Base-by-base conservation (phyloP, 2,113 vertebrate species). In the Stictonetta naevosa region DNA sequence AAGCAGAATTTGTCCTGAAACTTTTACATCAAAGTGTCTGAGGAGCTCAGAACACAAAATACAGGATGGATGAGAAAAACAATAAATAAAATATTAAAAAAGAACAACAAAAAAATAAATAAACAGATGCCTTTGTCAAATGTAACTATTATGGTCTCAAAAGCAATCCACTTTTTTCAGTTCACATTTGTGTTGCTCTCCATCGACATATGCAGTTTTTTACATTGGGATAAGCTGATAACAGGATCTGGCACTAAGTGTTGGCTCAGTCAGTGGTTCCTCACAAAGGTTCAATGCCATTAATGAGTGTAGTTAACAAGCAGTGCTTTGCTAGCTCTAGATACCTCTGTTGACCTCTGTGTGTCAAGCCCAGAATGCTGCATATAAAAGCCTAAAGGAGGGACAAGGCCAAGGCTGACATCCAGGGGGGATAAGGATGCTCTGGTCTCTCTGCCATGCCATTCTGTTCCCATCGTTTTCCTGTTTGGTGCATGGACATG, bases 161-260 rank as follows among this genome's bases (percentile, higher is more conserved):
- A 42, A 0, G 6, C 1, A 2, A 33, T 38, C 28, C 10, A 50
- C 53, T 50, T 36, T 5, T 40, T 46, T 38, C 42, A 72, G 74
- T 38, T 42, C 38, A 9, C 2, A 0, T 59, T 63, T 59, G 28
- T 67, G 4, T 12, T 33, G 34, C 56, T 87, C 12, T 34, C 33
- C 0, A 0, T 36, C 5, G 0, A 1, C 2, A 2, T 33, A 3
- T 2, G 1, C 52, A 18, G 53, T 5, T 46, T 64, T 69, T 52
- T 13, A 31, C 23, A 0, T 0, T 0, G 2, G 56, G n/a, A 20
- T 31, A 9, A 67, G 38, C 64, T 33, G 69, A 38, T 53, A 66
- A 21, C 29, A 21, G 83, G 60, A 69, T 48, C 44, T 83, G 76
- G 34, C 0, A 0, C 33, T 6, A 8, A 6, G 19, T 0, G 12